These are phyloP conservation scores for Drosophila pruinosa DNA, from an alignment of 1,140 invertebrate genomes.

Conservation along the genomic window DNA sequence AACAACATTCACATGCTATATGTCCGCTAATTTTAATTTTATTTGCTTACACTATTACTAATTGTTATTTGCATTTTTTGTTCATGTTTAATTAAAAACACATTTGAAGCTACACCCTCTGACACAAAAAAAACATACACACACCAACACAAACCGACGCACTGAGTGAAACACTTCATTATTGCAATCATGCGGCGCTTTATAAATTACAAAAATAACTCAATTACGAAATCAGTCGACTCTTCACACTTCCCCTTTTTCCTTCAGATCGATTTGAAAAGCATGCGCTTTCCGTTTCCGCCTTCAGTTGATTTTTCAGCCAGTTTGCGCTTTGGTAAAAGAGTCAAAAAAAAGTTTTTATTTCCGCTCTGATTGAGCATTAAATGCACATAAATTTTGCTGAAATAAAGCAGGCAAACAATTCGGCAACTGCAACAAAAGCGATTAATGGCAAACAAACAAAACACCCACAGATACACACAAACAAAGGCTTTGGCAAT, in stretches of 20 bases:
- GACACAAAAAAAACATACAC: neutral
- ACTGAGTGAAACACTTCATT: conserved; percentile 53
- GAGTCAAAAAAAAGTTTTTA: conserved; percentile 47
- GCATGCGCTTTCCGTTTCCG: conserved; percentile 75
- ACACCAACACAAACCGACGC: neutral
- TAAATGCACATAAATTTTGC: conserved; percentile 70
- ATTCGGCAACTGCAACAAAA: conserved; percentile 59
- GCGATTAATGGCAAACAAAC: conserved; percentile 69
- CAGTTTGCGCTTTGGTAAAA: conserved; percentile 17
- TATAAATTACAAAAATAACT: conserved; percentile 73
- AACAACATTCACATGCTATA: neutral
- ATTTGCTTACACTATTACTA: conserved; percentile 66
- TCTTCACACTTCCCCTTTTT: neutral
- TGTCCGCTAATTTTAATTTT: conserved; percentile 67
- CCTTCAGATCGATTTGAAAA: conserved; percentile 24
- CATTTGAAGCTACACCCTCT: conserved; percentile 37
- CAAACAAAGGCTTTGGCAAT: conserved; percentile 37
- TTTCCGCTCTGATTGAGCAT: conserved; percentile 74
- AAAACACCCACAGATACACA: conserved; percentile 24
- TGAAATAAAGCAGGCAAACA: conserved; percentile 58
- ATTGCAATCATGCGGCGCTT: conserved; percentile 40
- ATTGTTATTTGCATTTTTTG: conserved; percentile 49
- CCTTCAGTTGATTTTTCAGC: conserved; percentile 53
- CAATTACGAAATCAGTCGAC: conserved; percentile 51
- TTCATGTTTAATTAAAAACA: conserved; percentile 57